Percentiles rank a stretch among this genome's conserved stretches.
Conservation (phyloP, 2,888 invertebrate genomes). For the Hermodice carunculata region DNA sequence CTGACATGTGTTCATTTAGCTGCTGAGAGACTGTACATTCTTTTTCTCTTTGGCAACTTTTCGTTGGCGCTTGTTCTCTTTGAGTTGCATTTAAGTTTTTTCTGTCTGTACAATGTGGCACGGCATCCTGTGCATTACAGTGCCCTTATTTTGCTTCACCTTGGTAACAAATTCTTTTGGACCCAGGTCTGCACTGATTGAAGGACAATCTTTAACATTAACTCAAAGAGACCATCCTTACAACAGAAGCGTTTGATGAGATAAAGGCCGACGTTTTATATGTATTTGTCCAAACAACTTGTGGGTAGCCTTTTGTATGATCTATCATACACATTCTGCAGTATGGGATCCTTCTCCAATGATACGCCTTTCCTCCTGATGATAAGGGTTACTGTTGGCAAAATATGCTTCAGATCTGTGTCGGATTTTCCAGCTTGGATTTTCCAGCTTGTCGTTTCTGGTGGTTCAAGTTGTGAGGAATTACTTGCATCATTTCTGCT, state of each 20-base stretch:
- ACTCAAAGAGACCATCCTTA: neutral
- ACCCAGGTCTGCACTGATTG: neutral
- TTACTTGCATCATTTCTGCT: no score
- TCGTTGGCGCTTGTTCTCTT: neutral
- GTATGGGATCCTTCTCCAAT: neutral
- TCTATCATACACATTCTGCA: neutral
- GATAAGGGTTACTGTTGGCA: constrained; percentile 14
- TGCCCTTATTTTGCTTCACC: neutral
- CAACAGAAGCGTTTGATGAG: neutral
- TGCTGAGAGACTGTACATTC: constrained; percentile 13
- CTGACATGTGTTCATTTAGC: constrained; percentile 34
- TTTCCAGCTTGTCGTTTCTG: no score
- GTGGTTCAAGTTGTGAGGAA: no score
- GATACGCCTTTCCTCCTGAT: constrained; percentile 17
- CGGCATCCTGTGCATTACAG: neutral
- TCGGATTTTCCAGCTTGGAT: no score
- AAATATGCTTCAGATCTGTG: constrained; percentile 25
- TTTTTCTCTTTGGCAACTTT: neutral
- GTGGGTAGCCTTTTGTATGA: neutral
- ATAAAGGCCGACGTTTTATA: neutral
- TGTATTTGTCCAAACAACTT: neutral
- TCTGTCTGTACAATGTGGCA: neutral
- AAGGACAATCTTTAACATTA: neutral
- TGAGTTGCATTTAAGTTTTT: neutral
- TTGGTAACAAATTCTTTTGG: neutral